Evolutionary conservation across 2,888 invertebrate species (phyloP), one percentile per base, ranked within the genome.

Genomic region (Diarsia rubi): DNA sequence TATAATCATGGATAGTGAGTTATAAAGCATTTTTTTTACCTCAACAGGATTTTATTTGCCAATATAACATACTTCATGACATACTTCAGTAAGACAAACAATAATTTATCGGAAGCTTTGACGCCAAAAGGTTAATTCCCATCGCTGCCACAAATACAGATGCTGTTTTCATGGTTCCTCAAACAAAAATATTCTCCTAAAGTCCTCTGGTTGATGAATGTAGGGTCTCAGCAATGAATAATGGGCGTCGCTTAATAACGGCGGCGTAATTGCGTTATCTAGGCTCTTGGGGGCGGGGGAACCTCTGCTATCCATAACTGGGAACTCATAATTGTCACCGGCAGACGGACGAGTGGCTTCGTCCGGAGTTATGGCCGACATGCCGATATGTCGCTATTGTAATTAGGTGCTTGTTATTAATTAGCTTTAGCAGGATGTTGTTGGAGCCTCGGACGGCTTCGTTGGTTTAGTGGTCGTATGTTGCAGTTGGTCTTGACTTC

Each of bases 231-330:
- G 91, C 89, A 90, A 94, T 95, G 95, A 96, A 93, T 96, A 94
- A 96, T 95, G 91, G 92, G 89, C 84, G 92, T 90, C 93, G 92
- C 92, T 95, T 95, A 95, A 94, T 95, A 95, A 94, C 93, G 90
- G 90, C 87, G 79, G 89, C 89, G 92, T 95, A 95, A 95, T 95
- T 95, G 93, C 93, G 94, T 95, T 95, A 95, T 95, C 95, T 95
- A 92, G 93, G 89, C 91, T 87, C 90, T 86, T 91, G 92, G 82
- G 93, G 92, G 89, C 91, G 92, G 89, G 87, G 84, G 89, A 90
- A 88, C 90, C 91, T 90, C 91, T 86, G 91, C 92, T 92, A 95
- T 95, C 93, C 94, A 94, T 95, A 94, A 95, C 94, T 86, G 87
- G 86, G 90, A 84, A 88, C 90, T 93, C 94, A 95, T 96, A 95